Conservation (phyloP, 2,113 vertebrate species). For the Aplodontia rufa region DNA sequence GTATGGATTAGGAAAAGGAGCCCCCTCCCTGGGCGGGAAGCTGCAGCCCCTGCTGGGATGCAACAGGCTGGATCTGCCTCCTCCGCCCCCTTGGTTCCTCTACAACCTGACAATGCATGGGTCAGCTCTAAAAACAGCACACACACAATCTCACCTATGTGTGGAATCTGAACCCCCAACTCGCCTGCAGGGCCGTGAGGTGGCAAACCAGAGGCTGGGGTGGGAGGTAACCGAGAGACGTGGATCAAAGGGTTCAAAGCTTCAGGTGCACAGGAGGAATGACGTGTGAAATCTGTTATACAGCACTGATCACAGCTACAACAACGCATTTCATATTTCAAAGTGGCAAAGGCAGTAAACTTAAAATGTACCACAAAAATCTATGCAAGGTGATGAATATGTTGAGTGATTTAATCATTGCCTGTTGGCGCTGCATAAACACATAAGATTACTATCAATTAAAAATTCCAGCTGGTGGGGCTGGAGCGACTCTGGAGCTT, state of each 20-base stretch:
- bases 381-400: neutral
- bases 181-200: too few relatives aligned
- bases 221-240: neutral
- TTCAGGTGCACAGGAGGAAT: neutral
- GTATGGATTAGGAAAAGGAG: neutral
- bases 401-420: neutral
- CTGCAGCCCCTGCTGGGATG: neutral
- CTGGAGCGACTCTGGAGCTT: too few relatives aligned
- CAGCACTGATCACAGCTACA: neutral
- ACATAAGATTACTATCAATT: neutral
- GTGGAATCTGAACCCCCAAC: neutral
- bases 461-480: neutral
- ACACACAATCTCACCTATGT: neutral
- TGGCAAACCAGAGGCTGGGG: neutral
- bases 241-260: neutral
- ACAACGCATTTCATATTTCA: neutral
- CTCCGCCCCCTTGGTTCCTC: neutral
- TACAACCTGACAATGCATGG: neutral
- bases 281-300: neutral
- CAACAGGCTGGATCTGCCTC: too few relatives aligned
- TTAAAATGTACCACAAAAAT: neutral
- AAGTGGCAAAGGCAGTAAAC: neutral
- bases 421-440: neutral
- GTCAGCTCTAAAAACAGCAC: neutral
- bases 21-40: neutral